phyloP scores from a whole-genome alignment of 2,797 vertebrate species.

The Pempheris klunzingeri region DNA sequence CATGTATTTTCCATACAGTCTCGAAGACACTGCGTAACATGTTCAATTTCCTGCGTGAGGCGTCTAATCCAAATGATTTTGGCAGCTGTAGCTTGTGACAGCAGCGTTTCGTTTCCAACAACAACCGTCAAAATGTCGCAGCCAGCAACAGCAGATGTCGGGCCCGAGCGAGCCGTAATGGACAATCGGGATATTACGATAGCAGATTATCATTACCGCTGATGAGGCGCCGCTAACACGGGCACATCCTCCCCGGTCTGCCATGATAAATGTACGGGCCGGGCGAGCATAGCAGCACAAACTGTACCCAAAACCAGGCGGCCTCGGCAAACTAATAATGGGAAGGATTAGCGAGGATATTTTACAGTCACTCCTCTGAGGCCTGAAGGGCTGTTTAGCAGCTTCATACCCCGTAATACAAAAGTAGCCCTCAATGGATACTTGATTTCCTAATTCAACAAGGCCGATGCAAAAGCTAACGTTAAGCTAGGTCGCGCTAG shows the following conservation, averaged over 20 bases:
- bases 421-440: constrained; percentile 41
- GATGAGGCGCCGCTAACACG: constrained; percentile 71
- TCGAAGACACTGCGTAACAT: constrained; percentile 8
- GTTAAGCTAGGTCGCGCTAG: constrained; percentile 68
- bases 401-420: constrained; percentile 16
- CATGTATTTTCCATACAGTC: constrained; percentile 7
- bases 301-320: constrained; percentile 27
- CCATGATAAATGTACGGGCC: constrained; percentile 38
- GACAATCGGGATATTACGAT: constrained; percentile 64
- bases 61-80: constrained; percentile 15
- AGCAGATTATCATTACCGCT: constrained; percentile 69
- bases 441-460: constrained; percentile 71
- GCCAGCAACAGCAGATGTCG: constrained; percentile 68
- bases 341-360: constrained; percentile 31
- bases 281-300: constrained; percentile 11
- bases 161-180: constrained; percentile 72
- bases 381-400: constrained; percentile 29
- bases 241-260: constrained; percentile 46
- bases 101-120: constrained; percentile 67
- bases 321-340: constrained; percentile 36
- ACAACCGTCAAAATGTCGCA: constrained; percentile 82
- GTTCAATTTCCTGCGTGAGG: constrained; percentile 13
- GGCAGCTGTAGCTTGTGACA: constrained; percentile 50
- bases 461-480: constrained; percentile 68
- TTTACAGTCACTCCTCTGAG: constrained; percentile 24